Conservation (phyloP, 2,113 vertebrate genomes). For the Phalacrocorax carbo region DNA sequence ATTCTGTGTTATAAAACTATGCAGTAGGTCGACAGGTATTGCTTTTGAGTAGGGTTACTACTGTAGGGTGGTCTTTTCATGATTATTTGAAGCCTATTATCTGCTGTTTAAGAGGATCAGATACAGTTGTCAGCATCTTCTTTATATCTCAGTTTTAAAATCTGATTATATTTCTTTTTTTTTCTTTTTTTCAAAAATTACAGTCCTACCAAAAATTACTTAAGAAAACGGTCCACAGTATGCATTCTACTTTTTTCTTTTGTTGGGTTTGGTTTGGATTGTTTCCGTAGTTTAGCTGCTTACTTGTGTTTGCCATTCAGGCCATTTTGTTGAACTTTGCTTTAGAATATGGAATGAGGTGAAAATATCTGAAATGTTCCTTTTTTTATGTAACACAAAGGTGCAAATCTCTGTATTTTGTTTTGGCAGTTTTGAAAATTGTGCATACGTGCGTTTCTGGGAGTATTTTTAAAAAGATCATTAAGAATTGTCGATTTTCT, state of each 20-base stretch:
- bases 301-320: neutral
- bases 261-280: neutral
- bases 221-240: neutral
- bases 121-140: rapidly evolving
- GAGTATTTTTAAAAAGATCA: neutral
- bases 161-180: neutral
- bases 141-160: neutral
- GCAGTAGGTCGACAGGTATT: neutral
- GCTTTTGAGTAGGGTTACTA: neutral
- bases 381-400: neutral
- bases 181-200: neutral
- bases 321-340: neutral
- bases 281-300: neutral
- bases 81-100: neutral
- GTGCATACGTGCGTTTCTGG: neutral
- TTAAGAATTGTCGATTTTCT: neutral
- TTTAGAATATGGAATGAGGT: neutral
- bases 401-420: neutral
- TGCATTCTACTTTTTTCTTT: neutral
- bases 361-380: neutral
- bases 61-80: neutral
- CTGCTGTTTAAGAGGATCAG: neutral
- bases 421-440: neutral
- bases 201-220: neutral
- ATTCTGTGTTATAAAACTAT: neutral